These are phyloP conservation scores for Alethe diademata DNA, from an alignment of 2,113 vertebrate species.

Conservation along the genomic window DNA sequence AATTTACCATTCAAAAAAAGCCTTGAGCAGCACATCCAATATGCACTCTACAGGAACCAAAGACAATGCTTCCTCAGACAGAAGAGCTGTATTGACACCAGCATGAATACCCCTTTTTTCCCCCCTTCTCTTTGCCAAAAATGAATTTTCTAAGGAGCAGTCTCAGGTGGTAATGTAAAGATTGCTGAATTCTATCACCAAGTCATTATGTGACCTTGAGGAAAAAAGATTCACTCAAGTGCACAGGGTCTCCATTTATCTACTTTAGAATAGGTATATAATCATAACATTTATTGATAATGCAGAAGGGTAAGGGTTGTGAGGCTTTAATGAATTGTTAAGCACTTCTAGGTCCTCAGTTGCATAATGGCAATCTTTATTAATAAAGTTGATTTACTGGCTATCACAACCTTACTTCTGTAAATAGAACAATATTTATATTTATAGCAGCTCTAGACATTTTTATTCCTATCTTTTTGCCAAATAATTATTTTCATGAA, in stretches of 20 bases:
- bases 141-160: background rate
- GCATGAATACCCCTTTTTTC: background rate
- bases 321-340: constrained; percentile 25
- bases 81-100: background rate
- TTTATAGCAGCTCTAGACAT: background rate
- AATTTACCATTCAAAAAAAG: background rate
- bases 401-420: background rate
- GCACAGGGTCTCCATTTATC: constrained; percentile 9
- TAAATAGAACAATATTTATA: background rate
- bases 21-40: background rate
- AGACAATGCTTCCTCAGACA: background rate
- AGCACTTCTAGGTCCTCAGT: constrained; percentile 13
- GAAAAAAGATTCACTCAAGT: constrained; percentile 4
- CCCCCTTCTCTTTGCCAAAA: background rate
- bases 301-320: background rate
- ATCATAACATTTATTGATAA: background rate
- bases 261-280: background rate
- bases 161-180: constrained; percentile 34
- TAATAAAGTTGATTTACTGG: constrained; percentile 25
- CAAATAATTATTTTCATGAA: background rate
- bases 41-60: background rate
- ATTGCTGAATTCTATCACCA: background rate
- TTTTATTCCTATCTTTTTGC: background rate
- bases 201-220: constrained; percentile 22
- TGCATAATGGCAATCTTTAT: background rate